Evolutionary conservation across 1,140 invertebrate species (phyloP).

Genomic region (Lepidotrigona ventralis): DNA sequence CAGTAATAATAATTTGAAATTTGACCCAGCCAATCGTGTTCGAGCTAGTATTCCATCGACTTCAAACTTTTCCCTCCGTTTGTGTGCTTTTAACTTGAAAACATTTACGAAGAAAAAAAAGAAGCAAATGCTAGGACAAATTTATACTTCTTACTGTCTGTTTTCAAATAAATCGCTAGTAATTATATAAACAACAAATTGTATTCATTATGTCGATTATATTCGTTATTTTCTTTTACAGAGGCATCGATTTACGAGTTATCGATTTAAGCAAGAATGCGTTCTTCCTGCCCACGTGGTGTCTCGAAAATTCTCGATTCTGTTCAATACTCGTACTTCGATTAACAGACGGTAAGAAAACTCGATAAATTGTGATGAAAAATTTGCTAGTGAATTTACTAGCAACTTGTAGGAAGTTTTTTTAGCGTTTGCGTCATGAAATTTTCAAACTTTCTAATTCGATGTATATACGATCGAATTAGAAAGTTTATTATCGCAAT

Average conservation of each 20-base stretch:
- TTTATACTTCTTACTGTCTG: background rate
- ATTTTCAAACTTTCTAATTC: background rate
- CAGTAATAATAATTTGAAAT: background rate
- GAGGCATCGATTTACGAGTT: background rate
- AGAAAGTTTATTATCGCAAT: background rate
- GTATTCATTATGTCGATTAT: background rate
- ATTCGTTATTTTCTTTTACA: background rate
- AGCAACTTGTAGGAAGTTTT: background rate
- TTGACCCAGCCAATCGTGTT: background rate
- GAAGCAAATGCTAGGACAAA: too few species aligned
- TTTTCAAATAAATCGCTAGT: background rate
- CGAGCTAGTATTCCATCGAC: background rate
- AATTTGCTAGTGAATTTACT: background rate
- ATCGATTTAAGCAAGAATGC: background rate
- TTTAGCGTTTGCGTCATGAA: too few species aligned
- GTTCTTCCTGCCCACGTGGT: background rate
- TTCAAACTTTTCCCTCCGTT: background rate
- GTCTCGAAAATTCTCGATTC: background rate
- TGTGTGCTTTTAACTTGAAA: background rate
- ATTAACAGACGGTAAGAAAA: background rate
- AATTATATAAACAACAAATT: background rate
- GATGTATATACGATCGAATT: background rate
- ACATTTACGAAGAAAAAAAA: background rate
- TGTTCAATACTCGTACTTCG: background rate
- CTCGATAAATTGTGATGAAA: background rate